Percentiles rank a stretch among this genome's conserved stretches.
phyloP scores from a whole-genome alignment of 2,797 vertebrate genomes.

The Pseudochromis fuscus region DNA sequence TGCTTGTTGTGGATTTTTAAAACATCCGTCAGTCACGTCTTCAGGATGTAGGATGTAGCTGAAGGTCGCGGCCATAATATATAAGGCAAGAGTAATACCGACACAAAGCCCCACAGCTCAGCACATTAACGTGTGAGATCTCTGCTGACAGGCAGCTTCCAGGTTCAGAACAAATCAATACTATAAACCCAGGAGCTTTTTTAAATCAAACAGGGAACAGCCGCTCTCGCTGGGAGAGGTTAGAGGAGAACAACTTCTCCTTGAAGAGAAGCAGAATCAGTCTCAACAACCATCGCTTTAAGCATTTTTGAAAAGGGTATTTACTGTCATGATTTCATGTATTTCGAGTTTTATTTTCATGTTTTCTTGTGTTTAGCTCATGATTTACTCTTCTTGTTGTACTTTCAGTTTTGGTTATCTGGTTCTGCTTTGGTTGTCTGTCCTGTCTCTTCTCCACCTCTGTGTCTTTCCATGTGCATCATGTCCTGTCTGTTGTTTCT shows the following conservation, averaged over 20 bases:
- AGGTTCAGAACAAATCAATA: slow-evolving; percentile 73
- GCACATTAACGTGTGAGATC: slow-evolving; percentile 38
- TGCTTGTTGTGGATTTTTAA: background rate
- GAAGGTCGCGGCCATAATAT: slow-evolving; percentile 46
- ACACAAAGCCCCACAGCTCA: slow-evolving; percentile 24
- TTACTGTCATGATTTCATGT: no score
- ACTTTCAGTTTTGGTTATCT: no score
- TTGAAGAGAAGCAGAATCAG: slow-evolving; percentile 15
- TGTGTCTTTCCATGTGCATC: no score
- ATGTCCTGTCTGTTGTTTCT: no score
- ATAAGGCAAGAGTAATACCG: slow-evolving; percentile 21
- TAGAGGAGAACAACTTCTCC: slow-evolving; percentile 31
- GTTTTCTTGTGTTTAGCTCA: background rate
- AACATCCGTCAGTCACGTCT: slow-evolving; percentile 22
- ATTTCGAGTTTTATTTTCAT: background rate
- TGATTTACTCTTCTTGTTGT: no score
- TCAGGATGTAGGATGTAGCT: slow-evolving; percentile 16
- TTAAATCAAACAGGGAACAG: slow-evolving; percentile 41
- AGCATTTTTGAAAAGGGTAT: no score
- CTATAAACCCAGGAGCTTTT: slow-evolving; percentile 43
- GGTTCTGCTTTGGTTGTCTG: no score
- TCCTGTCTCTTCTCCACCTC: no score
- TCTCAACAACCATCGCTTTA: no score
- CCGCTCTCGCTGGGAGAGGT: slow-evolving; percentile 32
- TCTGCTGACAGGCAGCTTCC: slow-evolving; percentile 50